Conservation (phyloP, 2,113 vertebrate species). For the Serilophus lunatus region DNA sequence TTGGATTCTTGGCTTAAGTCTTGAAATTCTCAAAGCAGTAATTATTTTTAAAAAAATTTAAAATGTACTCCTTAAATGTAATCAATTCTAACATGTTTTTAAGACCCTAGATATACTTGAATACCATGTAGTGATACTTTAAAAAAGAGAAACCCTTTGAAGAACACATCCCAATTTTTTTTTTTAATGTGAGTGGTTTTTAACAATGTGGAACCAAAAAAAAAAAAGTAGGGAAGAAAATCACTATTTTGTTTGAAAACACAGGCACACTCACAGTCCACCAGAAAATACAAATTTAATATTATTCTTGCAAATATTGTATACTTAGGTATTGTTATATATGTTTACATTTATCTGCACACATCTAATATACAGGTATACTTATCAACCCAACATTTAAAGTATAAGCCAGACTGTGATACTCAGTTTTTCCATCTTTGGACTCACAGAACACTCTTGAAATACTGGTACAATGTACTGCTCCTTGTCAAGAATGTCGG, state of each 20-base stretch:
- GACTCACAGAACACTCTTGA: background rate
- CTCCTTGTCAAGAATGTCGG: background rate
- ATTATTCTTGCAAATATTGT: background rate
- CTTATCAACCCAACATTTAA: background rate
- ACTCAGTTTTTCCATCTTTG: background rate
- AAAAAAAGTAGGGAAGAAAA: background rate
- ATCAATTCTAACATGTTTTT: background rate
- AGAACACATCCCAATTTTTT: background rate
- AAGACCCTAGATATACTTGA: background rate
- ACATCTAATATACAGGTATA: background rate
- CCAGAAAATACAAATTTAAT: background rate
- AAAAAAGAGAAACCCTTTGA: background rate
- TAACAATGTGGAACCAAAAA: background rate
- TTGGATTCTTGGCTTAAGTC: background rate
- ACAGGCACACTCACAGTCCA: background rate
- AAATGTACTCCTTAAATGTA: background rate
- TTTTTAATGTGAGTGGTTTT: background rate
- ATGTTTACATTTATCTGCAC: background rate
- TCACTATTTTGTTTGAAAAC: background rate
- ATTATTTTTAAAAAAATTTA: background rate
- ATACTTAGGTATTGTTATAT: background rate
- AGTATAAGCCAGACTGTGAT: background rate
- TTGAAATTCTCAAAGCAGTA: background rate
- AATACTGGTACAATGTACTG: background rate
- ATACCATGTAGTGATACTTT: background rate